Conservation (phyloP, 2,888 invertebrate genomes). For the Gisinianus flammeolus region DNA sequence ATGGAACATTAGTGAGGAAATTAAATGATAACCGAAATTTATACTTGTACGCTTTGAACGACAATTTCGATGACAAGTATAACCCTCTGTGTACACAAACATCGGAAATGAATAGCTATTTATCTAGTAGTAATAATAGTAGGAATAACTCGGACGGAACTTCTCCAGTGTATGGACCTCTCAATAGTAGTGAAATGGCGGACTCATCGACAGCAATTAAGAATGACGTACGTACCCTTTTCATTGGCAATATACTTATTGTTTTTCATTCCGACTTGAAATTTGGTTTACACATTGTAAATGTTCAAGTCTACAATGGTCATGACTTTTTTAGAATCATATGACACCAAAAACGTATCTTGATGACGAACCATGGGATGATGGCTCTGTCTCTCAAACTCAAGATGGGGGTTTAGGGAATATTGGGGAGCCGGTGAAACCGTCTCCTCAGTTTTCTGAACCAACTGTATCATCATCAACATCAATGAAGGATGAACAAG, state of each 20-base stretch:
- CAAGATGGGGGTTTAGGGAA: neutral
- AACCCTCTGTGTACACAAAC: neutral
- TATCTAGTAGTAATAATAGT: neutral
- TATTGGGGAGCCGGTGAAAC: neutral
- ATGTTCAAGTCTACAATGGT: neutral
- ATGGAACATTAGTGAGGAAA: conserved; percentile 65
- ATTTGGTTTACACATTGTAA: no score
- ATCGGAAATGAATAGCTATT: neutral
- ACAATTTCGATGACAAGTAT: conserved; percentile 53
- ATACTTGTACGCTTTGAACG: conserved; percentile 55
- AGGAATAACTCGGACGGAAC: neutral
- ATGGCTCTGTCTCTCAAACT: neutral
- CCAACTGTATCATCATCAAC: conserved; percentile 10
- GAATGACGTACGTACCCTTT: neutral
- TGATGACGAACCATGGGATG: conserved; percentile 51
- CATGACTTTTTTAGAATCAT: conserved; percentile 6
- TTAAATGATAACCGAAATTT: conserved; percentile 64
- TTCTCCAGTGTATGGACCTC: conserved; percentile 5
- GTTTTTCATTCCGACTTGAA: neutral
- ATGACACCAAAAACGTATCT: conserved; percentile 41
- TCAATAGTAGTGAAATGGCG: neutral
- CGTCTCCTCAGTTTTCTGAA: neutral
- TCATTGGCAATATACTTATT: neutral
- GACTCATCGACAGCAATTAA: conserved; percentile 35
- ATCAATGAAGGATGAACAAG: neutral